Base-by-base conservation (phyloP, 2,797 vertebrate species). In the Pipistrellus pipistrellus region DNA sequence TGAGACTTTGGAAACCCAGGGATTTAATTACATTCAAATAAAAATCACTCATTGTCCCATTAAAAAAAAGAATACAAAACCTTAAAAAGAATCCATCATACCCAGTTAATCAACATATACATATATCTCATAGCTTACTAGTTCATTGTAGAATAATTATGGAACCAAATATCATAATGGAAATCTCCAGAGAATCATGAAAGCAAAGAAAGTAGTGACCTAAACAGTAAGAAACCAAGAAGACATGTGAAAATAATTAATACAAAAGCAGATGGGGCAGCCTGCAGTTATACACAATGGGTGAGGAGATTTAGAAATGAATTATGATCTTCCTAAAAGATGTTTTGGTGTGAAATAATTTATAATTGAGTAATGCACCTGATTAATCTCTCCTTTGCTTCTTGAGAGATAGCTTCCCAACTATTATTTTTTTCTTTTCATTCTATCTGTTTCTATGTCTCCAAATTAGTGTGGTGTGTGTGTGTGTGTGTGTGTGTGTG, bases 151-250 rank as follows among this genome's bases (percentile, higher is more conserved):
- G n/a, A 88, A 62, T 82, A 77, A 68, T 53, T 90, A 66, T 6
- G 73, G 78, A 88, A 72, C 1, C 41, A 88, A 69, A 85, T 14
- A 64, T 82, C 69, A n/a, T 72, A 87, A 85, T 72, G n/a, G 27
- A 82, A 64, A 64, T 89, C 69, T 87, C 30, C 6, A 76, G 46
- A 81, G n/a, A 89, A 71, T 30, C 4, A 57, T 41, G 30, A 86
- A 83, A 93, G 69, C 41, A 76, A 88, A 94, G 21, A 35, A 73
- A 93, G 95, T 41, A 30, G 78, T n/a, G 27, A 86, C 51, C 38
- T 83, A 71, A 72, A 32, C 1, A 51, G 46, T 89, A 71, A 82
- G 38, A 90, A 90, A 8, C 41, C 76, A 82, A 90, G 0, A 64
- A n/a, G 35, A 95, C 68, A 90, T 59, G 27, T 76, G 64, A 85